A percentile compares a stretch with the other conserved stretches of the same genome.
Conservation (phyloP, 2,888 invertebrate genomes). For the Spisula subtruncata region DNA sequence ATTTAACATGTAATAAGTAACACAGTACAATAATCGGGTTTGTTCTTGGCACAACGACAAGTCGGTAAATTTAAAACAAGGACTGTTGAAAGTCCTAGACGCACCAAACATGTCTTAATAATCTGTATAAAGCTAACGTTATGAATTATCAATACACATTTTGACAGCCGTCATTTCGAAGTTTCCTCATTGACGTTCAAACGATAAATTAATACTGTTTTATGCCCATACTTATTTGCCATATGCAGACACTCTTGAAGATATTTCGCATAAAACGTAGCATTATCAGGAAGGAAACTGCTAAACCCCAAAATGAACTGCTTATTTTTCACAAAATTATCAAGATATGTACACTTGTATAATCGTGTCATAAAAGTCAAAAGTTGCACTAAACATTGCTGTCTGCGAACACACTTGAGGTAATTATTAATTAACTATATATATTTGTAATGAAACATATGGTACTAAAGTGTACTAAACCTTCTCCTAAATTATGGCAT, state of each 20-base stretch:
- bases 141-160: slow-evolving; percentile 11
- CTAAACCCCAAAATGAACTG: neutral
- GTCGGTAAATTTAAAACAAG: neutral
- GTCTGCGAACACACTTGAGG: too few relatives aligned
- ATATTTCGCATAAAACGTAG: neutral
- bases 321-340: neutral
- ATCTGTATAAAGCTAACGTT: neutral
- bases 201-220: neutral
- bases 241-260: neutral
- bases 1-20: neutral
- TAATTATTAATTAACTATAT: too few relatives aligned
- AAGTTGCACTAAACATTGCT: neutral
- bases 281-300: neutral
- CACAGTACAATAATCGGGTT: neutral
- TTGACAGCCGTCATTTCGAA: neutral
- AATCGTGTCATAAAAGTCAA: neutral
- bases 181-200: neutral
- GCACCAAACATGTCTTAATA: neutral
- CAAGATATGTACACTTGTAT: neutral
- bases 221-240: neutral
- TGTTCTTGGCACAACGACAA: slow-evolving; percentile 7
- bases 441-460: too few relatives aligned
- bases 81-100: neutral
- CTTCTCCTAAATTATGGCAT: too few relatives aligned
- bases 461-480: too few relatives aligned